Evolutionary conservation across 2,113 vertebrate genomes (phyloP).

Genomic region (Emydocephalus ijimae): DNA sequence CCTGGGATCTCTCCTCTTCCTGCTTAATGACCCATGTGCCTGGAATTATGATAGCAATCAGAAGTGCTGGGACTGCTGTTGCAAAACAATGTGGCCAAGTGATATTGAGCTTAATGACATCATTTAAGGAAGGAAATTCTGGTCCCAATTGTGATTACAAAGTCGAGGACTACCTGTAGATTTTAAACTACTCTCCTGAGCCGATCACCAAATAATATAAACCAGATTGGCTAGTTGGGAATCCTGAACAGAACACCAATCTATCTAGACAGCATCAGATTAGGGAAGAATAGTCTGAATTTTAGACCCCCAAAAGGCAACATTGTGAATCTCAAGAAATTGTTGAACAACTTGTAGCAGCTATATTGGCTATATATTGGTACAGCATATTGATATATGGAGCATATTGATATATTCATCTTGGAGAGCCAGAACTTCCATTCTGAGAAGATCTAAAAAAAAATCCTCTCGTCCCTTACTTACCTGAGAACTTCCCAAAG

Average conservation of each 20-base stretch:
- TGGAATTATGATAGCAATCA: too few relatives aligned
- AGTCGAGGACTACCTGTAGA: not conserved
- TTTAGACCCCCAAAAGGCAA: not conserved
- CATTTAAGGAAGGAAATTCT: not conserved
- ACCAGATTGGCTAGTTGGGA: not conserved
- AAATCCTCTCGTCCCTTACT: not conserved
- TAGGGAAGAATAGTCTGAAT: not conserved
- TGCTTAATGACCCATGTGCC: too few relatives aligned
- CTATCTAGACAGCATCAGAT: not conserved
- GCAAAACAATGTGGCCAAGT: not conserved
- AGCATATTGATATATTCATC: not conserved
- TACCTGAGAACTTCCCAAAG: constrained; percentile 91
- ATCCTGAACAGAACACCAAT: not conserved
- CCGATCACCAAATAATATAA: not conserved
- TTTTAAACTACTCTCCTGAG: not conserved
- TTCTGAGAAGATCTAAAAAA: not conserved
- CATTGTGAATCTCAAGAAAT: not conserved
- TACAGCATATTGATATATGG: not conserved
- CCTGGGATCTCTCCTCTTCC: too few relatives aligned
- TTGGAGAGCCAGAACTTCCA: not conserved
- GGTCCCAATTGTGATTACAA: not conserved
- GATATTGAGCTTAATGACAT: not conserved
- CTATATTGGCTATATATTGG: not conserved
- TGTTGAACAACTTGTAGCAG: not conserved
- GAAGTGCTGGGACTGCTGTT: not conserved